Evolutionary conservation across 2,888 invertebrate species (phyloP).

Genomic region (Loripinus fragilis): DNA sequence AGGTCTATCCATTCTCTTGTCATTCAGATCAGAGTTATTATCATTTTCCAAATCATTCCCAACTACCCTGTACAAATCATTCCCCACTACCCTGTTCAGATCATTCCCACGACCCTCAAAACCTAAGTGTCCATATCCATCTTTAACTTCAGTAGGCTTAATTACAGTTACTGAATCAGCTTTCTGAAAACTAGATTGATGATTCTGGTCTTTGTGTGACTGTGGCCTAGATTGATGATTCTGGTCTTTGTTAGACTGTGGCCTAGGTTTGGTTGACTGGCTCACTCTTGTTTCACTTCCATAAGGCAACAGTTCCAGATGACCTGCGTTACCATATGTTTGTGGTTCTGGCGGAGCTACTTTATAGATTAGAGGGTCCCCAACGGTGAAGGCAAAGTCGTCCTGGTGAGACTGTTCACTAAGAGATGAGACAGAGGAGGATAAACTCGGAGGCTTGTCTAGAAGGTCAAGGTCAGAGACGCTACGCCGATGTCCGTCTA

Average conservation of each 20-base stretch:
- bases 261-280: not conserved
- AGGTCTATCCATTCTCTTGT: conserved; percentile 4
- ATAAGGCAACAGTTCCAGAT: not conserved
- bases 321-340: not conserved
- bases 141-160: not conserved
- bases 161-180: not conserved
- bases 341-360: not conserved
- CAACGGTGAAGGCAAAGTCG: conserved; percentile 40
- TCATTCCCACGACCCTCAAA: not conserved
- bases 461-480: conserved; percentile 24
- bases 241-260: not conserved
- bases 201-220: not conserved
- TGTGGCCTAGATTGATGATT: not conserved
- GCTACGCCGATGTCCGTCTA: conserved; percentile 32
- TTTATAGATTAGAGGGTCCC: not conserved
- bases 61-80: too few species aligned
- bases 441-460: conserved; percentile 7
- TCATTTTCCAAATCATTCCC: not conserved
- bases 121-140: not conserved
- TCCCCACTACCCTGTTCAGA: too few species aligned
- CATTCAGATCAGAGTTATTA: not conserved
- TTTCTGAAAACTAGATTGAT: not conserved
- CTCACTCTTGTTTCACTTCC: not conserved
- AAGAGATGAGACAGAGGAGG: conserved; percentile 34
- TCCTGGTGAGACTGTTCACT: conserved; percentile 48